phyloP scores from a whole-genome alignment of 1,140 invertebrate genomes.

The Drosophila subpulchrella region DNA sequence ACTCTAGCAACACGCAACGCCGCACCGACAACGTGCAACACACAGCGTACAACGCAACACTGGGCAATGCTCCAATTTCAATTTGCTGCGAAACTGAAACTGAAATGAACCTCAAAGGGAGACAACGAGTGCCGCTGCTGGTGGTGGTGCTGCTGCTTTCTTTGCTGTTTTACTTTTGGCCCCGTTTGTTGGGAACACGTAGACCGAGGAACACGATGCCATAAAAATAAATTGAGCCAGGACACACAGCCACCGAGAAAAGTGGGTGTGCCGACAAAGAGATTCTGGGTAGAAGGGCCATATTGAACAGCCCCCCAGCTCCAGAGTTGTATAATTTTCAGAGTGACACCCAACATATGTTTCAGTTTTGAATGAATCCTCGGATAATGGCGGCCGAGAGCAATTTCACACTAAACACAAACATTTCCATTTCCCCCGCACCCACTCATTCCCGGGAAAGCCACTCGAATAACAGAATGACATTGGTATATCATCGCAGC shows the following conservation, averaged over 20 bases:
- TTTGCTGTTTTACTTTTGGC: conserved; percentile 25
- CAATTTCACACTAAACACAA: conserved; percentile 73
- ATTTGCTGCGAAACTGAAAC: conserved; percentile 51
- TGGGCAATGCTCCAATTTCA: conserved; percentile 51
- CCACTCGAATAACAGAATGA: conserved; percentile 22
- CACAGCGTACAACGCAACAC: conserved; percentile 39
- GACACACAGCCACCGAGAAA: conserved; percentile 28
- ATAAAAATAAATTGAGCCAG: conserved; percentile 75
- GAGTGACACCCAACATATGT: conserved; percentile 76
- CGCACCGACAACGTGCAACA: conserved; percentile 20
- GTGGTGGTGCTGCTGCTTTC: conserved; percentile 6
- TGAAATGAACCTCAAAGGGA: conserved; percentile 44
- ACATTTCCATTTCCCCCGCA: conserved; percentile 33
- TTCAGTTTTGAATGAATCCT: conserved; percentile 73
- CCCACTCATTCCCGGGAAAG: conserved; percentile 5
- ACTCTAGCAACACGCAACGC: conserved; percentile 16
- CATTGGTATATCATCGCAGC: not conserved
- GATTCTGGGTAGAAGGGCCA: conserved; percentile 4
- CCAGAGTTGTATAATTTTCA: conserved; percentile 52
- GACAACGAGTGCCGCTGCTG: not conserved
- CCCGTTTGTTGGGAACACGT: conserved; percentile 51
- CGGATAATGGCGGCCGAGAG: conserved; percentile 56
- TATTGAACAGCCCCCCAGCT: conserved; percentile 10
- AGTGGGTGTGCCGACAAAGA: conserved; percentile 41
- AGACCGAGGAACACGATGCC: conserved; percentile 62